Conservation (phyloP, 1,140 invertebrate species). For the Armadillidium nasatum region DNA sequence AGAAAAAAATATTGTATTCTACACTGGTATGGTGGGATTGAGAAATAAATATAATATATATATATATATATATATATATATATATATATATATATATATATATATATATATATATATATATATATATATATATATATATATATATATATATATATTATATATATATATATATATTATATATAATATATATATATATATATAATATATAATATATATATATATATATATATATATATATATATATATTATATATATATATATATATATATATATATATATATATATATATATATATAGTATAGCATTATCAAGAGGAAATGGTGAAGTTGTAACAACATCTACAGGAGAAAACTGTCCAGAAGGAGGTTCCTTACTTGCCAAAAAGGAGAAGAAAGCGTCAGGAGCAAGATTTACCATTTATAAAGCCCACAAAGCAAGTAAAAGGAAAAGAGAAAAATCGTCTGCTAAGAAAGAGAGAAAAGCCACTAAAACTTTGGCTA, state of each 20-base stretch:
- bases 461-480: constrained; percentile 93
- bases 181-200: constrained; percentile 12
- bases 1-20: too few species aligned
- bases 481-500: constrained; percentile 98
- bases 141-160: neutral
- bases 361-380: constrained; percentile 36
- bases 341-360: constrained; percentile 6
- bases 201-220: neutral
- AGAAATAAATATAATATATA: neutral
- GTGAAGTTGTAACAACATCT: constrained; percentile 44
- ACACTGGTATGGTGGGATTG: too few species aligned
- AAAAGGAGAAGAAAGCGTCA: constrained; percentile 46
- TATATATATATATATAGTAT: too few species aligned
- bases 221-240: constrained; percentile 24
- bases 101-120: constrained; percentile 18
- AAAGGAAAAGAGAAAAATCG: constrained; percentile 89
- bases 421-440: constrained; percentile 87
- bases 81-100: constrained; percentile 10
- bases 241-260: constrained; percentile 15
- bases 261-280: constrained; percentile 17
- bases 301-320: constrained; percentile 57
- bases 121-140: constrained; percentile 9
- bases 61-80: neutral
- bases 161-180: neutral
- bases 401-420: constrained; percentile 75